Percentiles rank a stretch among this genome's conserved stretches.
phyloP scores from a whole-genome alignment of 2,113 vertebrate genomes.

The Hystrix brachyura region DNA sequence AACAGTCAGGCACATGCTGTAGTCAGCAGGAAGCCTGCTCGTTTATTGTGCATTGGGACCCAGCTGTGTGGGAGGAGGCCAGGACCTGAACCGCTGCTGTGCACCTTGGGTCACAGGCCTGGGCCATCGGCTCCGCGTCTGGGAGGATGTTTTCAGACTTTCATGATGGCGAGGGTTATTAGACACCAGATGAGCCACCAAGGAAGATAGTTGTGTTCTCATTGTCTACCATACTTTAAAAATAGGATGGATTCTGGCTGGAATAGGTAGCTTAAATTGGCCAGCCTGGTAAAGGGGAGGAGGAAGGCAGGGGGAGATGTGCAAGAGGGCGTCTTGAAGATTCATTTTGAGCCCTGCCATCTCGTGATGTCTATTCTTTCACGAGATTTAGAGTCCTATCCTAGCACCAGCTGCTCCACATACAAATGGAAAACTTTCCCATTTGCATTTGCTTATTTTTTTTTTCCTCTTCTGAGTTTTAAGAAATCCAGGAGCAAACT shows the following conservation, averaged over 20 bases:
- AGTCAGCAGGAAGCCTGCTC: constrained; percentile 26
- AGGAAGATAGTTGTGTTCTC: constrained; percentile 44
- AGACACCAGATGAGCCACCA: constrained; percentile 50
- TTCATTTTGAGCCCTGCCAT: not conserved
- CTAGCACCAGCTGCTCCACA: not conserved
- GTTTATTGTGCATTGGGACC: not conserved
- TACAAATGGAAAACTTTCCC: constrained; percentile 25
- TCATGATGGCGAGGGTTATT: constrained; percentile 57
- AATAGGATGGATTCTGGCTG: constrained; percentile 69
- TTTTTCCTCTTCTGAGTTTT: not conserved
- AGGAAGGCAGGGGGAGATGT: not conserved
- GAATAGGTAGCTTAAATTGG: constrained; percentile 32
- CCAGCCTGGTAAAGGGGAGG: not conserved
- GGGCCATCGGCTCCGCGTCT: not conserved
- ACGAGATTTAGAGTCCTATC: not conserved
- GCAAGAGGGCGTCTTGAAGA: not conserved
- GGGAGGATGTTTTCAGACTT: constrained; percentile 57
- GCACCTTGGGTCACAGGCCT: not conserved
- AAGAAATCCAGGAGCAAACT: constrained; percentile 26
- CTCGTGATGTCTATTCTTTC: constrained; percentile 45
- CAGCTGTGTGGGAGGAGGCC: not conserved
- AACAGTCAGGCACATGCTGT: not conserved
- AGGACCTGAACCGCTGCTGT: not conserved
- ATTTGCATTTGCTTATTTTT: constrained; percentile 19
- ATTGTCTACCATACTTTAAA: constrained; percentile 67